Percentiles rank a stretch among this genome's conserved stretches.
phyloP scores from a whole-genome alignment of 2,888 invertebrate genomes.

The Lysandra bellargus region DNA sequence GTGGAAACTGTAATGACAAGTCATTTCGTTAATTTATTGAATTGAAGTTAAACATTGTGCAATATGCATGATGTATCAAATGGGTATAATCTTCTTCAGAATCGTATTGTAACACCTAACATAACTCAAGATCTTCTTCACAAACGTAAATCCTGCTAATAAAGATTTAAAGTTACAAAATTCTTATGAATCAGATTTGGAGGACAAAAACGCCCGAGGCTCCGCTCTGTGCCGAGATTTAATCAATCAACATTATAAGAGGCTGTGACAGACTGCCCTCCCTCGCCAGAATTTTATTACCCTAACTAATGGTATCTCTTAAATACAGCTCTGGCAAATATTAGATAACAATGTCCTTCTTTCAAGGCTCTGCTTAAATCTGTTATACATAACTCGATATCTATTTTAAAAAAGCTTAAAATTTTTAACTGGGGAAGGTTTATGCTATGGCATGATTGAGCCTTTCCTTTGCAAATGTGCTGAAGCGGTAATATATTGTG shows the following conservation, averaged over 20 bases:
- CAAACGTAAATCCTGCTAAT: not conserved
- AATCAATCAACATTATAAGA: conserved; percentile 27
- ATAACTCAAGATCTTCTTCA: not conserved
- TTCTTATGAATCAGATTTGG: conserved; percentile 8
- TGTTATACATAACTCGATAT: not conserved
- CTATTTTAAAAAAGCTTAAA: not conserved
- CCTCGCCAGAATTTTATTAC: conserved; percentile 23
- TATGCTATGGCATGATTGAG: no score
- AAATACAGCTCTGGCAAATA: not conserved
- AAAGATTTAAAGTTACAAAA: conserved; percentile 5
- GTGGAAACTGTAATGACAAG: no score
- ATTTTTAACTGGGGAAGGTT: no score
- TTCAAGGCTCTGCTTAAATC: not conserved
- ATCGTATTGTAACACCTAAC: not conserved
- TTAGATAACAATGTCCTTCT: conserved; percentile 12
- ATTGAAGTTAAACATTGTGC: not conserved
- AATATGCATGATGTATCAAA: not conserved
- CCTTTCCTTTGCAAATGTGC: no score
- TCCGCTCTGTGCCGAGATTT: conserved; percentile 5
- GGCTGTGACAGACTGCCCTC: conserved; percentile 11
- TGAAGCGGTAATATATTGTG: no score
- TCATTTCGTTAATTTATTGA: no score
- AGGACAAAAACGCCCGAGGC: conserved; percentile 4
- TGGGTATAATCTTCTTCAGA: not conserved
- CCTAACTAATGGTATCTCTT: conserved; percentile 25